A percentile compares a stretch with the other conserved stretches of the same genome.
These are phyloP conservation scores for Cephalopachus bancanus DNA, from an alignment of 2,797 vertebrate genomes.

Conservation along the genomic window DNA sequence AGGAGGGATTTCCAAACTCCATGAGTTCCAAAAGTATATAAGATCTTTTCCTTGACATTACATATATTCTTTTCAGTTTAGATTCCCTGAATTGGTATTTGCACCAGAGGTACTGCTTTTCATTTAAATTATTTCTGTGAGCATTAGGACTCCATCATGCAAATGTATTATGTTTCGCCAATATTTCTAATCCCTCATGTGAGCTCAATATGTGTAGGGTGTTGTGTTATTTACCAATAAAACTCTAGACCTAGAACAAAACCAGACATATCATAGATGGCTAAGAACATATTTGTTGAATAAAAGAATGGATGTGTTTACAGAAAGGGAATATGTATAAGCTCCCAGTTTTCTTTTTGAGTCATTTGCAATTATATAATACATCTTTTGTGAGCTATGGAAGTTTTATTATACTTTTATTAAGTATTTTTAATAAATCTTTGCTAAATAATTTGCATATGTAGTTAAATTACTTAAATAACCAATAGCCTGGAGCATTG, in stretches of 20 bases:
- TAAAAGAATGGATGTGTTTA: background rate
- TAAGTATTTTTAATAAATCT: background rate
- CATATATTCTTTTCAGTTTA: background rate
- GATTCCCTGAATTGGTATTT: background rate
- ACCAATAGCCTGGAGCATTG: background rate
- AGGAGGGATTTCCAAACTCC: background rate
- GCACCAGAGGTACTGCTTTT: background rate
- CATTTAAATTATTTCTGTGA: constrained; percentile 7
- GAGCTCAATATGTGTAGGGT: background rate
- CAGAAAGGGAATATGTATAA: background rate
- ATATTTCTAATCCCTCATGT: background rate
- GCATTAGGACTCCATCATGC: background rate
- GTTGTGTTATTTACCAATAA: background rate
- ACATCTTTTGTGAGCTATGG: background rate
- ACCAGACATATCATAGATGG: background rate
- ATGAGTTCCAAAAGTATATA: background rate
- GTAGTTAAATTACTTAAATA: background rate
- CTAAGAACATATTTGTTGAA: background rate
- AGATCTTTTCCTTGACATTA: background rate
- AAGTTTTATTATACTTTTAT: background rate
- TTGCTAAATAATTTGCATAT: background rate
- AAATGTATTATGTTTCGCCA: background rate
- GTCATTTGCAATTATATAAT: background rate
- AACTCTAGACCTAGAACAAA: background rate
- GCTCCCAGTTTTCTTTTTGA: background rate